Evolutionary conservation across 2,888 invertebrate species (phyloP).

Genomic region (Pachliopta kotzebuea): DNA sequence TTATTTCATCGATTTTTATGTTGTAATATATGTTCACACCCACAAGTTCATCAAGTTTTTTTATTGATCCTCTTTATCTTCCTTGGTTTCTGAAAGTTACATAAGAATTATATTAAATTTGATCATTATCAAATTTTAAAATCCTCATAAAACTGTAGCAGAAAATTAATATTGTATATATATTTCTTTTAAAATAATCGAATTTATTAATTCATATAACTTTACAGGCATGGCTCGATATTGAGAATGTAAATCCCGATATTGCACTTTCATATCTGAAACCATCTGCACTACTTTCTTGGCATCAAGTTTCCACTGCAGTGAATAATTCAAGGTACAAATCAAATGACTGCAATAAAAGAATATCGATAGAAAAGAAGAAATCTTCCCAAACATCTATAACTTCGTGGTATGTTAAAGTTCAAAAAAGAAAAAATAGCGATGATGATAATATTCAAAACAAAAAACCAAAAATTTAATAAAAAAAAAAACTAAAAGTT

Average conservation of each 20-base stretch:
- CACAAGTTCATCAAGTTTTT: too few relatives aligned
- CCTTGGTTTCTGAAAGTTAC: too few relatives aligned
- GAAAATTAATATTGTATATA: neutral
- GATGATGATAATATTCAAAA: constrained; percentile 37
- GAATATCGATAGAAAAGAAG: constrained; percentile 50
- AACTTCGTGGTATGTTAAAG: constrained; percentile 62
- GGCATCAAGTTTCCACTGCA: constrained; percentile 85
- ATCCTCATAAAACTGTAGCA: neutral
- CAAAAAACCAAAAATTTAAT: constrained; percentile 44
- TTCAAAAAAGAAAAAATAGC: constrained; percentile 53
- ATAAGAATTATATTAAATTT: too few relatives aligned
- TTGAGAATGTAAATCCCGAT: constrained; percentile 70
- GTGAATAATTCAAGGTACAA: constrained; percentile 89
- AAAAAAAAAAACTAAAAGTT: neutral
- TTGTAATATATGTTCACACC: too few relatives aligned
- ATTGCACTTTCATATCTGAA: constrained; percentile 78
- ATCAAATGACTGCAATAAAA: constrained; percentile 79
- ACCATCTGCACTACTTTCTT: constrained; percentile 77
- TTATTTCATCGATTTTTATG: too few relatives aligned
- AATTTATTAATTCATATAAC: neutral
- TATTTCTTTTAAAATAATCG: neutral
- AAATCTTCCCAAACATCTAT: constrained; percentile 65
- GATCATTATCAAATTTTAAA: too few relatives aligned
- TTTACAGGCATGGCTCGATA: constrained; percentile 84
- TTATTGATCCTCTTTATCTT: too few relatives aligned